phyloP scores from a whole-genome alignment of 2,797 vertebrate species.

The Capromys pilorides region DNA sequence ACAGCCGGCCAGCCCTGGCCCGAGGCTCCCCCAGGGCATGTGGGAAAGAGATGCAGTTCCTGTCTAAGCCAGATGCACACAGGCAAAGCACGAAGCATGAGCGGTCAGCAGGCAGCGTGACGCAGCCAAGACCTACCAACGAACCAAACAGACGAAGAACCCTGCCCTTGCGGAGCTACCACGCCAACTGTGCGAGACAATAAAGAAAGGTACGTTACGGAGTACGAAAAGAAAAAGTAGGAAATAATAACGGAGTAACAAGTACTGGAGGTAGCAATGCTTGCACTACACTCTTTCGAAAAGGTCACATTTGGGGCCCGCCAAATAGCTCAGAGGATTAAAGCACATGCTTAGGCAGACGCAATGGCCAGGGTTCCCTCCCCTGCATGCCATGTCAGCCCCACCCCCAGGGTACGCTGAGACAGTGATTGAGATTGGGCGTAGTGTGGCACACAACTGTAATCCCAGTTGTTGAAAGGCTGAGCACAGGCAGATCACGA shows the following conservation, averaged over 20 bases:
- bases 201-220: background rate
- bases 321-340: too few species aligned
- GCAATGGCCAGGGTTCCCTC: too few species aligned
- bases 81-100: background rate
- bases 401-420: too few species aligned
- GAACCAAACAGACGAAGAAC: background rate
- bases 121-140: background rate
- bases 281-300: background rate
- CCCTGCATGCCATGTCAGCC: too few species aligned
- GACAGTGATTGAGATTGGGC: too few species aligned
- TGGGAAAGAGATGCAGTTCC: background rate
- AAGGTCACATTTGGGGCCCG: background rate
- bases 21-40: background rate
- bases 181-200: background rate
- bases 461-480: too few species aligned
- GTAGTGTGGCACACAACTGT: too few species aligned
- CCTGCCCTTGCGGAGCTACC: background rate
- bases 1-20: background rate
- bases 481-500: too few species aligned
- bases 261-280: background rate
- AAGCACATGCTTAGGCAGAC: too few species aligned
- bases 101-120: background rate
- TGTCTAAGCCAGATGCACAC: background rate
- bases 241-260: background rate
- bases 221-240: background rate